phyloP scores from a whole-genome alignment of 2,113 vertebrate species.

The Otocyon megalotis region DNA sequence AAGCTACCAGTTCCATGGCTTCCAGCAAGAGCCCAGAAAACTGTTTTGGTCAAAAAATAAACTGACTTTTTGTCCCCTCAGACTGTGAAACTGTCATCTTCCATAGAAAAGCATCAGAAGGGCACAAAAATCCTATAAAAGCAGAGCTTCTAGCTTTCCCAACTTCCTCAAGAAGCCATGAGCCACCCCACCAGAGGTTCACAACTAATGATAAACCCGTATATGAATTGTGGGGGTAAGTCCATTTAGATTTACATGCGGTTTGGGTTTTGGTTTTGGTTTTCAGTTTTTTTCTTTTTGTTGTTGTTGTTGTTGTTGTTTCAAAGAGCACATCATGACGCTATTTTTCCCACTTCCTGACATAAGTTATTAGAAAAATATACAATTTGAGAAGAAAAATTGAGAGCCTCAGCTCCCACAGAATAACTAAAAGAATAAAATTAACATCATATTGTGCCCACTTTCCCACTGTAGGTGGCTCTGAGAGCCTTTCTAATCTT shows the following conservation, averaged over 20 bases:
- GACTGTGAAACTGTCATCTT: neutral
- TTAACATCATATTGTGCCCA: neutral
- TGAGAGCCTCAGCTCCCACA: neutral
- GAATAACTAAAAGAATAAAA: conserved; percentile 45
- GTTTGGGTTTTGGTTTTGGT: neutral
- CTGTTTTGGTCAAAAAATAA: neutral
- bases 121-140: conserved; percentile 19
- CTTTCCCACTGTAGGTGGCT: neutral
- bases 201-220: neutral
- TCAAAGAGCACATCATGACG: conserved; percentile 8
- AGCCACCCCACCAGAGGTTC: neutral
- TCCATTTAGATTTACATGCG: neutral
- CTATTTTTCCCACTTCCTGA: conserved; percentile 4
- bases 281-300: neutral
- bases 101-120: neutral
- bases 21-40: neutral
- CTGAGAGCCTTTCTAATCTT: neutral
- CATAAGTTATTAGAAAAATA: conserved; percentile 38
- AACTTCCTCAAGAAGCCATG: neutral
- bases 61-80: neutral
- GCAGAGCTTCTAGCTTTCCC: neutral
- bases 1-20: neutral
- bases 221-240: neutral
- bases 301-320: neutral
- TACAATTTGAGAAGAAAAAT: neutral